These are phyloP conservation scores for Ormia ochracea DNA, from an alignment of 2,888 invertebrate genomes.

Conservation along the genomic window DNA sequence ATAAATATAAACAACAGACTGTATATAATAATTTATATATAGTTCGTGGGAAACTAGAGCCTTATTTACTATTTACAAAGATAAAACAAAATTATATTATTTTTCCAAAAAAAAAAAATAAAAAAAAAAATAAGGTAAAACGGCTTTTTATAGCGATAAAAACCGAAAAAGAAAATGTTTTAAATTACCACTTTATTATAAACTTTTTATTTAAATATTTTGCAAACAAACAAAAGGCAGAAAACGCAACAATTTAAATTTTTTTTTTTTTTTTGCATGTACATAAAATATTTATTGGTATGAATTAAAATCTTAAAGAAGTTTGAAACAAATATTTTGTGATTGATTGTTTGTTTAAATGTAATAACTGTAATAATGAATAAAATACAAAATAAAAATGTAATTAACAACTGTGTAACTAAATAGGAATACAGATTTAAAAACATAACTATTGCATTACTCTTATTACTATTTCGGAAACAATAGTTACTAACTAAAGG, in stretches of 20 bases:
- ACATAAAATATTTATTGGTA: conserved; percentile 17
- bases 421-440: neutral
- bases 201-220: neutral
- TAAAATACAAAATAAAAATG: conserved; percentile 11
- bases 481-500: no score
- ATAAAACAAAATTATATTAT: neutral
- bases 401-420: neutral
- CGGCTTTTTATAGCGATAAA: conserved; percentile 60
- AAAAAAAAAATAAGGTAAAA: no score
- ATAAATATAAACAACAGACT: neutral
- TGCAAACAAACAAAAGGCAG: neutral
- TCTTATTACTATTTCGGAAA: neutral
- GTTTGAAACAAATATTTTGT: conserved; percentile 49
- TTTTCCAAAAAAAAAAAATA: conserved; percentile 1
- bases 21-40: neutral
- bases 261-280: conserved; percentile 32
- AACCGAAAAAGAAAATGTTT: neutral
- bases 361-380: conserved; percentile 25
- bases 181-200: neutral
- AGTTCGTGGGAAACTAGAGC: conserved; percentile 26
- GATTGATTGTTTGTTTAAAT: conserved; percentile 50
- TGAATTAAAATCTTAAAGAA: conserved; percentile 1
- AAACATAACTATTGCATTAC: neutral
- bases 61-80: conserved; percentile 46
- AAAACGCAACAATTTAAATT: conserved; percentile 22